These are phyloP conservation scores for Platygyra sinensis DNA, from an alignment of 64 coral and sea anemone species.

Conservation along the genomic window DNA sequence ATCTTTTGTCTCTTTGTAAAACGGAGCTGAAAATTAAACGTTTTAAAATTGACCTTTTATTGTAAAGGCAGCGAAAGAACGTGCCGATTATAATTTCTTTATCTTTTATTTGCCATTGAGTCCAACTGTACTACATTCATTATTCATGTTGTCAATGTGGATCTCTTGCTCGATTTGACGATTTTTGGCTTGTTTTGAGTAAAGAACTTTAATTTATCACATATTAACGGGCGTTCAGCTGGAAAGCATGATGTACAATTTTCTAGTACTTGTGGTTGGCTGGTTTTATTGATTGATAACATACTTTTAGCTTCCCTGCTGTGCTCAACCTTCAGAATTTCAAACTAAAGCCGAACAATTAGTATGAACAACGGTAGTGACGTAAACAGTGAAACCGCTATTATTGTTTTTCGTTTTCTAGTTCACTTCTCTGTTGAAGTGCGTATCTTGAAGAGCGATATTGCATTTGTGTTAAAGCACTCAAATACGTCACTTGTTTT, in stretches of 20 bases:
- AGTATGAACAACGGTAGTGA: neutral
- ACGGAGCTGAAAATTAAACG: neutral
- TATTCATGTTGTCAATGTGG: no score
- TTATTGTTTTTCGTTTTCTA: neutral
- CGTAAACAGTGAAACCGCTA: neutral
- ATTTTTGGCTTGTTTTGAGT: no score
- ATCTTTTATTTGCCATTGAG: no score
- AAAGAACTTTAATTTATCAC: no score
- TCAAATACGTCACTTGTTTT: neutral
- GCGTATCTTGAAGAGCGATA: neutral
- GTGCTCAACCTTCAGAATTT: neutral
- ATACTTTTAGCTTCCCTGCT: neutral
- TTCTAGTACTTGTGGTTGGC: neutral
- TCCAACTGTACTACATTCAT: no score
- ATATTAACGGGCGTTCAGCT: no score
- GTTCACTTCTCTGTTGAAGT: neutral
- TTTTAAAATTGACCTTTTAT: no score
- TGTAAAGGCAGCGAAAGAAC: no score
- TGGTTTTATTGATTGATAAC: slow-evolving; percentile 21
- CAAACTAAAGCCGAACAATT: neutral
- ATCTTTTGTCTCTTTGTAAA: neutral
- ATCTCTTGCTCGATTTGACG: no score
- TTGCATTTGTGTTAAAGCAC: neutral
- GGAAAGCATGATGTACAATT: no score
- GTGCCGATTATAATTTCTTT: no score